Conservation (phyloP, 2,888 invertebrate species). For the Eupeodes latifasciatus region DNA sequence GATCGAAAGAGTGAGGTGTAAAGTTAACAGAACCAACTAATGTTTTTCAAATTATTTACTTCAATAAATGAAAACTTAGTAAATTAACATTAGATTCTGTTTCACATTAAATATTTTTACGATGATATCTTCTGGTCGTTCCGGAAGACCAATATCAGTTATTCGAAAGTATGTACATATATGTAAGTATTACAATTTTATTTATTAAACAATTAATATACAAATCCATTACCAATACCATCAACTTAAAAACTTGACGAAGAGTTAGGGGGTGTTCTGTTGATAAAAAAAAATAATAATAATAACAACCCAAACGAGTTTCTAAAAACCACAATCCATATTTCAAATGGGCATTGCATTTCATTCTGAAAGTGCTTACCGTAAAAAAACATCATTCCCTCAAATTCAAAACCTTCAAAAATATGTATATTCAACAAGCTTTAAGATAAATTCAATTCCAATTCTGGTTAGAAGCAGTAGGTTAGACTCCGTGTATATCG, state of each 20-base stretch:
- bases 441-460: slow-evolving; percentile 68
- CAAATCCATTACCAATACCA: slow-evolving; percentile 7
- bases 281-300: not conserved
- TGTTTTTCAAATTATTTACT: no score
- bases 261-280: not conserved
- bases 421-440: slow-evolving; percentile 9
- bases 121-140: no score
- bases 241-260: not conserved
- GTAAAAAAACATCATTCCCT: not conserved
- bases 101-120: no score
- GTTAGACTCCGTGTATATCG: no score
- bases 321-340: slow-evolving; percentile 52
- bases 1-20: no score
- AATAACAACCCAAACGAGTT: not conserved
- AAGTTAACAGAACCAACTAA: no score
- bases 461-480: slow-evolving; percentile 1
- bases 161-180: no score
- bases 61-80: no score
- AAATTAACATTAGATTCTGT: no score
- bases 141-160: no score
- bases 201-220: not conserved
- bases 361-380: not conserved
- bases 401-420: not conserved
- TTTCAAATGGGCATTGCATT: slow-evolving; percentile 49
- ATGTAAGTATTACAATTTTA: not conserved